Conservation (phyloP, 2,113 vertebrate genomes). For the Acrocephalus arundinaceus region DNA sequence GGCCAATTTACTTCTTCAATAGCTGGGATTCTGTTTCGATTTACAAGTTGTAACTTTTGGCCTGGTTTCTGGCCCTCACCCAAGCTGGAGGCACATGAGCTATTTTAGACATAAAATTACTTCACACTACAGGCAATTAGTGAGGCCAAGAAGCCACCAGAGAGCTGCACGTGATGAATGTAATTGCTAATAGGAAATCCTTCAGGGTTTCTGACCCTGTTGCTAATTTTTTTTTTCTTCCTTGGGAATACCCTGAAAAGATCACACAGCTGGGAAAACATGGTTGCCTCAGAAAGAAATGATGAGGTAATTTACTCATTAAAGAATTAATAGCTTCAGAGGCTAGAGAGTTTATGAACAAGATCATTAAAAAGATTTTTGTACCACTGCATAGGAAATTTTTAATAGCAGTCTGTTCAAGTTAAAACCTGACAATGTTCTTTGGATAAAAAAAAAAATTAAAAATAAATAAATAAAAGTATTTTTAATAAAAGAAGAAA, state of each 20-base stretch:
- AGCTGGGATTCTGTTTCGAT: not conserved
- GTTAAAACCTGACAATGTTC: not conserved
- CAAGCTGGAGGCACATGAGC: not conserved
- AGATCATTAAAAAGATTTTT: not conserved
- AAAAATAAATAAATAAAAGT: not conserved
- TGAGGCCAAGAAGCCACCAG: constrained; percentile 3
- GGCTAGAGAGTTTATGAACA: not conserved
- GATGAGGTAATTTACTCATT: not conserved
- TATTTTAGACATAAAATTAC: constrained; percentile 13
- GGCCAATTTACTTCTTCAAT: not conserved
- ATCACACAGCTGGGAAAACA: not conserved
- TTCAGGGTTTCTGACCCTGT: constrained; percentile 1
- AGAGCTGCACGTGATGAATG: constrained; percentile 2
- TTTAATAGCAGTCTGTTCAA: not conserved
- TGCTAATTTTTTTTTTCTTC: not conserved
- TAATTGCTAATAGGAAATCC: constrained; percentile 22
- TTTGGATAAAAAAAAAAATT: not conserved
- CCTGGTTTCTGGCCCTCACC: not conserved
- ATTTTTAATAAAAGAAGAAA: not conserved
- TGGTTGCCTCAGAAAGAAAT: not conserved
- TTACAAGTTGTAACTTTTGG: not conserved
- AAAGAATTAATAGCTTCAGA: not conserved
- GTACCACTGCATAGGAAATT: not conserved
- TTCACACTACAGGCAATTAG: constrained; percentile 27
- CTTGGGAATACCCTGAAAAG: constrained; percentile 14